phyloP scores from a whole-genome alignment of 2,797 vertebrate genomes.

The Esox lucius region DNA sequence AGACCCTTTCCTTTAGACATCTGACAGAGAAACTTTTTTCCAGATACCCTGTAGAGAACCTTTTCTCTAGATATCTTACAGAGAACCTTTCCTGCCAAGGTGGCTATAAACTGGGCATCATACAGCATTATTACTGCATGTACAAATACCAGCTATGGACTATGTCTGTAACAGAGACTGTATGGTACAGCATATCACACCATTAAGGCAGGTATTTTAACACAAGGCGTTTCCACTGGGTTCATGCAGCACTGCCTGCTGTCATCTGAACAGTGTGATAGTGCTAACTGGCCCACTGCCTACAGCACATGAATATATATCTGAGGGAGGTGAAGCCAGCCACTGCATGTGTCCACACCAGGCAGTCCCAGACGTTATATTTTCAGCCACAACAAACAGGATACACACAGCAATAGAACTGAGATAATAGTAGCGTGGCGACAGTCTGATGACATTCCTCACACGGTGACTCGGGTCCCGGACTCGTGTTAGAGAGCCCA shows the following conservation, averaged over 20 bases:
- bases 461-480: constrained; percentile 5
- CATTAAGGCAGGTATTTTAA: neutral
- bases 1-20: no score
- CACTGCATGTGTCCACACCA: neutral
- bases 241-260: neutral
- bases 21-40: constrained; percentile 61
- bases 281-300: neutral
- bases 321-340: neutral
- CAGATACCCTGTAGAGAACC: no score
- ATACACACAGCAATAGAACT: neutral
- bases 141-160: constrained; percentile 3
- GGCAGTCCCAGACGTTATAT: neutral
- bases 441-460: neutral
- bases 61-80: no score
- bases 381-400: neutral
- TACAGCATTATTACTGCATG: neutral
- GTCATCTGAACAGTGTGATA: neutral
- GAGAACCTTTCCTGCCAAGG: constrained; percentile 85
- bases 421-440: neutral
- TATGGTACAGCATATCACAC: neutral
- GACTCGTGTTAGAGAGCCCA: neutral
- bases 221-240: neutral
- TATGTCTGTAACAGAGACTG: constrained; percentile 24
- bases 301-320: neutral
- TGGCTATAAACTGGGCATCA: constrained; percentile 6